Evolutionary conservation across 1,140 invertebrate species (phyloP).

Genomic region (Agrilus planipennis): DNA sequence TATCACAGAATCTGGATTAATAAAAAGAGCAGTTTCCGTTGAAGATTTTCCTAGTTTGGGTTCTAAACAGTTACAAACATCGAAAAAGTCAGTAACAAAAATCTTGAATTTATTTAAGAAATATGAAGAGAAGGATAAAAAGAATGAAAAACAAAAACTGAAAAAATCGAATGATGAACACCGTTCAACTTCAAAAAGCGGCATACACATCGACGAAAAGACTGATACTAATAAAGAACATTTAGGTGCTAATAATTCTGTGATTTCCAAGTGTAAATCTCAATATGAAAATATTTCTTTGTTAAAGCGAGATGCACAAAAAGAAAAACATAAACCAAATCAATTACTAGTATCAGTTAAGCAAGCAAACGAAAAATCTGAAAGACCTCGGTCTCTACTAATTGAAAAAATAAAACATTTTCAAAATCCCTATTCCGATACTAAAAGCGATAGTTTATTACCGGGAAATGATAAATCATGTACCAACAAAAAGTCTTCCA

Average conservation of each 20-base stretch:
- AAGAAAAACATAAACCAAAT: too few species aligned
- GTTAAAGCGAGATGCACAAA: too few species aligned
- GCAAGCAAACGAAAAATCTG: slow-evolving; percentile 12
- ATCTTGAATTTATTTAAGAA: slow-evolving; percentile 63
- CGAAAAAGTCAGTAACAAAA: slow-evolving; percentile 48
- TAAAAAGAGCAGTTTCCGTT: slow-evolving; percentile 53
- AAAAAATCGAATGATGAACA: slow-evolving; percentile 16
- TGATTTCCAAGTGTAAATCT: slow-evolving; percentile 15
- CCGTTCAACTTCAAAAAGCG: slow-evolving; percentile 3
- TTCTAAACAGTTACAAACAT: slow-evolving; percentile 24
- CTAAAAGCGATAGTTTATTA: slow-evolving; percentile 14
- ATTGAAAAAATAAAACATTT: slow-evolving; percentile 22
- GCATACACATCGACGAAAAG: slow-evolving; percentile 8
- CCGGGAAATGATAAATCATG: slow-evolving; percentile 13
- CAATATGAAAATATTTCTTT: slow-evolving; percentile 8
- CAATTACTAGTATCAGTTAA: slow-evolving; percentile 7
- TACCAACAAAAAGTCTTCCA: slow-evolving; percentile 21
- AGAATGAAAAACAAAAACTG: slow-evolving; percentile 23
- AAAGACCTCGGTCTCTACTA: slow-evolving; percentile 20
- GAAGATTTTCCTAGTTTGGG: slow-evolving; percentile 43
- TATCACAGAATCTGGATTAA: slow-evolving; percentile 44
- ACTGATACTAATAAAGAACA: slow-evolving; percentile 7
- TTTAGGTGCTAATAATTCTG: slow-evolving; percentile 11
- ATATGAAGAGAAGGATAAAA: slow-evolving; percentile 41
- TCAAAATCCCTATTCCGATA: slow-evolving; percentile 14